Evolutionary conservation across 2,113 vertebrate species (phyloP).

Genomic region (Scytalopus superciliaris): DNA sequence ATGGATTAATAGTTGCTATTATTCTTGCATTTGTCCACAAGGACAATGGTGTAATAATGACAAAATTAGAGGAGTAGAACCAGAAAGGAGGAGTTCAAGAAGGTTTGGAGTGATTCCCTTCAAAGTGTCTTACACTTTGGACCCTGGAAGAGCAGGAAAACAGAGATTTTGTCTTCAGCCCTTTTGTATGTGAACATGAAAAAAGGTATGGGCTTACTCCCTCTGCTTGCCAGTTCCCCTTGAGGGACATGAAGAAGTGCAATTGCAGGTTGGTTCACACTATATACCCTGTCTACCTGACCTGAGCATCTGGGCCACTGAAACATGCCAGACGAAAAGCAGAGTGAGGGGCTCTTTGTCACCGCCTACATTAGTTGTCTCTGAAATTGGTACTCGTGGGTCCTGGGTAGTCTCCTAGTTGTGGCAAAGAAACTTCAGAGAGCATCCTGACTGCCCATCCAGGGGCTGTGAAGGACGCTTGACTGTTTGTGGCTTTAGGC

Average conservation of each 20-base stretch:
- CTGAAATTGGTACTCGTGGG: background rate
- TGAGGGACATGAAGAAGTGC: background rate
- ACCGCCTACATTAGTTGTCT: background rate
- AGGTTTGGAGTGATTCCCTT: background rate
- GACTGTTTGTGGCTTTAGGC: background rate
- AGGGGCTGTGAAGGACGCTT: background rate
- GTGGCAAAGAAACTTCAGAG: background rate
- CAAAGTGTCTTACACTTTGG: background rate
- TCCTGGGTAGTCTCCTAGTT: background rate
- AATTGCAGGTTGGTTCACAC: background rate
- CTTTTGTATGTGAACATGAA: background rate
- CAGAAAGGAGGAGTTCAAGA: background rate
- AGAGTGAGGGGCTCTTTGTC: background rate
- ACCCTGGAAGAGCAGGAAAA: background rate
- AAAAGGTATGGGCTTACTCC: background rate
- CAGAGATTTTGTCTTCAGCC: background rate
- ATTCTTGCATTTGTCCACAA: background rate
- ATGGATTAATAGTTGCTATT: background rate
- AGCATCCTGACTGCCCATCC: background rate
- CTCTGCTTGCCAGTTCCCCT: background rate
- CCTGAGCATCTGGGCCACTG: background rate
- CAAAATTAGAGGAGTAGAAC: background rate
- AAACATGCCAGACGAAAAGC: background rate
- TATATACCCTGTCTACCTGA: background rate
- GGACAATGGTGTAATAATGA: background rate